Evolutionary conservation across 2,888 invertebrate species (phyloP).

Genomic region (Pheosia tremula): DNA sequence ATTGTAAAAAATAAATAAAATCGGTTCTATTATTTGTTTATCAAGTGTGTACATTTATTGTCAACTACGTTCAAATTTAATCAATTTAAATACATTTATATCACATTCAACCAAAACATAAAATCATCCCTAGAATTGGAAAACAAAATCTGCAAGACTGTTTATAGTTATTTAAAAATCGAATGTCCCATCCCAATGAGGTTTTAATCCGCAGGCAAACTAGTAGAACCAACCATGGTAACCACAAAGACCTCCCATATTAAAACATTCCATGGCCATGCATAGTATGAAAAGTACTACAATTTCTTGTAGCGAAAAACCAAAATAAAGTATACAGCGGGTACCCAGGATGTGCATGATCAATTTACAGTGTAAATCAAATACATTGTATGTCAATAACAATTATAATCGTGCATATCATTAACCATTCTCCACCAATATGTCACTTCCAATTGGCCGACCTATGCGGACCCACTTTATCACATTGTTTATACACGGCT

Average conservation of each 20-base stretch:
- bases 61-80: slow-evolving; percentile 38
- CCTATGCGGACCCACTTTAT: slow-evolving; percentile 45
- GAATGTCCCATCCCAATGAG: slow-evolving; percentile 45
- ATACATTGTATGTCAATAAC: slow-evolving; percentile 49
- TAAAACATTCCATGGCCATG: slow-evolving; percentile 78
- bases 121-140: slow-evolving; percentile 29
- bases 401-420: slow-evolving; percentile 49
- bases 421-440: slow-evolving; percentile 59
- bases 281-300: slow-evolving; percentile 70
- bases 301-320: slow-evolving; percentile 63
- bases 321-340: slow-evolving; percentile 65
- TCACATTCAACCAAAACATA: slow-evolving; percentile 37
- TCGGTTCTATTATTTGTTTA: slow-evolving; percentile 32
- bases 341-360: slow-evolving; percentile 71
- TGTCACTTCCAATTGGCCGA: slow-evolving; percentile 68
- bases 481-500: slow-evolving; percentile 33
- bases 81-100: slow-evolving; percentile 20
- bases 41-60: slow-evolving; percentile 40
- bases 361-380: slow-evolving; percentile 72
- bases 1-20: slow-evolving; percentile 27
- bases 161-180: slow-evolving; percentile 28
- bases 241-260: slow-evolving; percentile 43
- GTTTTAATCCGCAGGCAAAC: slow-evolving; percentile 55
- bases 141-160: slow-evolving; percentile 29
- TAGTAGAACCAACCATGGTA: slow-evolving; percentile 50